Conservation (phyloP, 2,113 vertebrate species). For the Sturnus vulgaris region DNA sequence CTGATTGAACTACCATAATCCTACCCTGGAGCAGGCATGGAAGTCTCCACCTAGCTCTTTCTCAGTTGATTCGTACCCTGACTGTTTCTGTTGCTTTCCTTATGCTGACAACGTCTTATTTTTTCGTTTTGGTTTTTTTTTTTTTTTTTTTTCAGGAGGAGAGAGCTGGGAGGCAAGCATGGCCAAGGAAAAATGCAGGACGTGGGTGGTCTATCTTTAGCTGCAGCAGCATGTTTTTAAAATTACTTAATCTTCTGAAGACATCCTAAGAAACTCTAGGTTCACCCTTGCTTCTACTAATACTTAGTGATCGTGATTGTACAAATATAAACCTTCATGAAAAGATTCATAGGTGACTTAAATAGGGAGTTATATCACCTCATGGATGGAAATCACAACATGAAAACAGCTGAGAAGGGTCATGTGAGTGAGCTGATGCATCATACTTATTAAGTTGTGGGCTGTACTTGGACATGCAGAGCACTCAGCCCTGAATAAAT, state of each 20-base stretch:
- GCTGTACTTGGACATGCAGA: neutral
- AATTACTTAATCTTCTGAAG: neutral
- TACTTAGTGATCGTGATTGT: neutral
- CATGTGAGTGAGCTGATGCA: neutral
- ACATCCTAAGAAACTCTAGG: neutral
- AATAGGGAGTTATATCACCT: neutral
- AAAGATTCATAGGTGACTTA: neutral
- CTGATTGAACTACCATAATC: neutral
- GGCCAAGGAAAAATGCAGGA: neutral
- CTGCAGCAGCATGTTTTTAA: neutral
- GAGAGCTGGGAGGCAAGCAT: neutral
- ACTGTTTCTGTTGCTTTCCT: neutral
- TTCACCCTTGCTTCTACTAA: neutral
- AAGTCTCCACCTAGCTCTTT: neutral
- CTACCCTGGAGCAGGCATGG: neutral
- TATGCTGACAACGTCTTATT: neutral
- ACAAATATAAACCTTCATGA: neutral
- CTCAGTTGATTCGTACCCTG: neutral
- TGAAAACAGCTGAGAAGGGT: neutral
- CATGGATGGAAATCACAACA: neutral
- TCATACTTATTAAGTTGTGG: neutral
- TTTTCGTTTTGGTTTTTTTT: no score
- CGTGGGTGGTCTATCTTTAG: conserved; percentile 29
- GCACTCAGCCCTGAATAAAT: neutral
- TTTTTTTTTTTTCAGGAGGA: neutral